Conservation (phyloP, 92 coral and sea anemone species). For the Montipora capitata region DNA sequence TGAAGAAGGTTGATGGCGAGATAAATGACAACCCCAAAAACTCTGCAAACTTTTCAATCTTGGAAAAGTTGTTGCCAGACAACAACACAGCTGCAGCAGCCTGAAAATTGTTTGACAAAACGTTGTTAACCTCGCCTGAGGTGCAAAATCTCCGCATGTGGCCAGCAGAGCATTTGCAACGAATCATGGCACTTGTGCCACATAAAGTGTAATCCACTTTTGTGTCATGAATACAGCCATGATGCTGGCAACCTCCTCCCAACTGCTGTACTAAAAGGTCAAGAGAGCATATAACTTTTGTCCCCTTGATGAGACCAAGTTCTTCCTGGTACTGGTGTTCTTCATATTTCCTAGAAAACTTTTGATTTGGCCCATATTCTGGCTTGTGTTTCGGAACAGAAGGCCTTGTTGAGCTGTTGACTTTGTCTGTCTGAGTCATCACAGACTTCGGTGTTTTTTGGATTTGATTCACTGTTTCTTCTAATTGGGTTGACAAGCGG, state of each 20-base stretch:
- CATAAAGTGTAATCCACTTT: constrained; percentile 18
- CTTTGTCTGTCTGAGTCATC: constrained; percentile 8
- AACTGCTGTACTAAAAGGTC: constrained; percentile 46
- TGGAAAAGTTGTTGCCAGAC: constrained; percentile 43
- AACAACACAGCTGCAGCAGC: constrained; percentile 37
- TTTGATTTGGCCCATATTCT: constrained; percentile 16
- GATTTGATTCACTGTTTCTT: background rate
- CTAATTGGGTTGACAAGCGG: background rate
- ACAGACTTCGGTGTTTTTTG: constrained; percentile 1
- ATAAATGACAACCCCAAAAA: constrained; percentile 39
- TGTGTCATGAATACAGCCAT: constrained; percentile 47
- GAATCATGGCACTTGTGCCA: constrained; percentile 45
- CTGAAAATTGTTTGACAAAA: constrained; percentile 14
- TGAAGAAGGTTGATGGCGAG: constrained; percentile 45
- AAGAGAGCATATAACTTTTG: constrained; percentile 45
- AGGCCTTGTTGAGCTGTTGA: background rate
- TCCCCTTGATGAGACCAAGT: constrained; percentile 56
- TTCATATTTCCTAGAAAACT: constrained; percentile 16
- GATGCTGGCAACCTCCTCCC: constrained; percentile 49
- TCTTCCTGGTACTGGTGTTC: constrained; percentile 49
- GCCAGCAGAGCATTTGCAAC: constrained; percentile 51
- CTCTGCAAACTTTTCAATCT: constrained; percentile 38
- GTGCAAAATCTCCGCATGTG: constrained; percentile 50
- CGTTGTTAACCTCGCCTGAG: constrained; percentile 33
- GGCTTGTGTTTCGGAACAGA: constrained; percentile 18